Evolutionary conservation across 2,113 vertebrate species (phyloP).

Genomic region (Herpailurus yagouaroundi): DNA sequence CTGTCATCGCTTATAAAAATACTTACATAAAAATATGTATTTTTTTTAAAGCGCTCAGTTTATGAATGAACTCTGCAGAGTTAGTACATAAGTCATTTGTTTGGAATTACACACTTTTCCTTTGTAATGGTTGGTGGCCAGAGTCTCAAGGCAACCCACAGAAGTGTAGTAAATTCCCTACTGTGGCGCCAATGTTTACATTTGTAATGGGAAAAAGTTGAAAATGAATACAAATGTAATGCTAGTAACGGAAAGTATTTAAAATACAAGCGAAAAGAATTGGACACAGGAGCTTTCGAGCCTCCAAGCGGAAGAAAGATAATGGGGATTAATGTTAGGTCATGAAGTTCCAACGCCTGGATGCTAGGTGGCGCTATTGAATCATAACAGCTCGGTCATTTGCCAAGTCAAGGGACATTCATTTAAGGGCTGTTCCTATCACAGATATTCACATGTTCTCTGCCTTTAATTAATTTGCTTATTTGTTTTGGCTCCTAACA

Average conservation of each 20-base stretch:
- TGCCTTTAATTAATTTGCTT: background rate
- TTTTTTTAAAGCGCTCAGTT: background rate
- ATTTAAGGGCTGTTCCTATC: background rate
- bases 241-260: background rate
- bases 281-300: background rate
- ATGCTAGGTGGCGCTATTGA: background rate
- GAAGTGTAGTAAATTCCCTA: background rate
- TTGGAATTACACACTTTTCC: constrained; percentile 1
- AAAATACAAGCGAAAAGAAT: background rate
- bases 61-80: constrained; percentile 2
- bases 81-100: background rate
- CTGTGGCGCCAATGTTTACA: background rate
- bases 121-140: background rate
- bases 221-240: background rate
- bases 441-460: background rate
- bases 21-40: background rate
- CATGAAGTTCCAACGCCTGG: background rate
- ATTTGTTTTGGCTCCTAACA: constrained; percentile 28
- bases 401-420: background rate
- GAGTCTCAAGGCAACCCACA: background rate
- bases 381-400: background rate
- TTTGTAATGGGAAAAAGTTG: background rate
- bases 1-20: background rate
- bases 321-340: background rate
- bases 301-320: background rate